These are phyloP conservation scores for Aricia artaxerxes DNA, from an alignment of 2,888 invertebrate genomes.

Conservation along the genomic window DNA sequence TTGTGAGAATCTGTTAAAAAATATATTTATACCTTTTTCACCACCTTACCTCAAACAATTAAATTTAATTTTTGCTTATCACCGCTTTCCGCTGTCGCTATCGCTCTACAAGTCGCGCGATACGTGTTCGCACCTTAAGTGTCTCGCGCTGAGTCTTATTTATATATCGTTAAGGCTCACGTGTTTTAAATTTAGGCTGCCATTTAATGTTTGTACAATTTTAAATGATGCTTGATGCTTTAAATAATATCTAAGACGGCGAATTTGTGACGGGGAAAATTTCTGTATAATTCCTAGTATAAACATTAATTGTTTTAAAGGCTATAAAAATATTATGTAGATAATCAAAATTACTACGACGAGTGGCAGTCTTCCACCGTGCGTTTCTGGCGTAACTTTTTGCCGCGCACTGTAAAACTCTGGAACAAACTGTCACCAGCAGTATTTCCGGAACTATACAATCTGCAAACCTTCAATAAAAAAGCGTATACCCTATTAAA, in stretches of 20 bases:
- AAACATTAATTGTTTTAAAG: too few relatives aligned
- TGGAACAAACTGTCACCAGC: too few relatives aligned
- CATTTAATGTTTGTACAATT: slow-evolving; percentile 23
- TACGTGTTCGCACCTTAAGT: slow-evolving; percentile 15
- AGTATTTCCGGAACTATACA: too few relatives aligned
- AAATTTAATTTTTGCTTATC: neutral
- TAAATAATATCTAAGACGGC: neutral
- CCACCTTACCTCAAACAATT: neutral
- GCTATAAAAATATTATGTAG: too few relatives aligned
- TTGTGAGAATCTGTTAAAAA: too few relatives aligned
- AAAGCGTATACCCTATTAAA: too few relatives aligned
- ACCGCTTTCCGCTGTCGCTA: neutral
- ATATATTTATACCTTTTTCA: too few relatives aligned
- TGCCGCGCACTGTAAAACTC: too few relatives aligned
- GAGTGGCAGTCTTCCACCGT: too few relatives aligned
- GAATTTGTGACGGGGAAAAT: neutral
- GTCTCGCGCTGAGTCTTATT: slow-evolving; percentile 35
- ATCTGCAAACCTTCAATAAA: too few relatives aligned
- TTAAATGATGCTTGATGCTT: slow-evolving; percentile 15
- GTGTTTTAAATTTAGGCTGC: slow-evolving; percentile 27
- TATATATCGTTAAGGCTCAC: slow-evolving; percentile 34
- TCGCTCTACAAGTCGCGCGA: neutral
- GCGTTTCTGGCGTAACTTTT: too few relatives aligned
- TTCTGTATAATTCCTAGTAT: neutral
- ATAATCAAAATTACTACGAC: too few relatives aligned